Conservation (phyloP, 2,888 invertebrate species). For the Phrixothrix hirtus region DNA sequence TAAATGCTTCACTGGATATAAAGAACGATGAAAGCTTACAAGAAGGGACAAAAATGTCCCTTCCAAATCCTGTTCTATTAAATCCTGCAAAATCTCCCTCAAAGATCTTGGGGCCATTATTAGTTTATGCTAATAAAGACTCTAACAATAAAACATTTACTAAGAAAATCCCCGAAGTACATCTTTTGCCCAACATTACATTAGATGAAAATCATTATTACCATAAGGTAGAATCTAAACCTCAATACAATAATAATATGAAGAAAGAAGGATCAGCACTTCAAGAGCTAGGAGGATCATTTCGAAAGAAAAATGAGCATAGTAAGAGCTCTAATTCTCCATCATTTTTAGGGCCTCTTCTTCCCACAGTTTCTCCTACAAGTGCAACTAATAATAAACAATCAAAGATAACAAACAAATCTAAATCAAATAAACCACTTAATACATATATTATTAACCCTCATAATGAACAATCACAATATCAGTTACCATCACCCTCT, state of each 20-base stretch:
- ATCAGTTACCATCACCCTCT: slow-evolving; percentile 11
- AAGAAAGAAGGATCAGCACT: slow-evolving; percentile 3
- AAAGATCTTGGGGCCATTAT: slow-evolving; percentile 50
- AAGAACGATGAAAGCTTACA: slow-evolving; percentile 35
- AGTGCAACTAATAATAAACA: slow-evolving; percentile 33
- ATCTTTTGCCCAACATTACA: slow-evolving; percentile 24
- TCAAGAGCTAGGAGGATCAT: slow-evolving; percentile 1
- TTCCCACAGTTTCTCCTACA: slow-evolving; percentile 49
- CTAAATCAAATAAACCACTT: slow-evolving; percentile 18
- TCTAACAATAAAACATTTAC: slow-evolving; percentile 27
- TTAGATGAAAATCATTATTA: slow-evolving; percentile 38
- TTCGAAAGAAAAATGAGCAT: slow-evolving; percentile 7
- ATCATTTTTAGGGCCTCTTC: slow-evolving; percentile 56
- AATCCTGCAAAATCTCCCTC: slow-evolving; percentile 44
- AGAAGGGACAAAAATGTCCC: slow-evolving; percentile 26
- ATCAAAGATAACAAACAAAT: slow-evolving; percentile 29
- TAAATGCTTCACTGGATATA: slow-evolving; percentile 37
- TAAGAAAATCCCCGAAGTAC: slow-evolving; percentile 21
- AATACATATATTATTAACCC: slow-evolving; percentile 27
- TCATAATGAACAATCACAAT: slow-evolving; percentile 16
- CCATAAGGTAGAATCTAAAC: slow-evolving; percentile 6
- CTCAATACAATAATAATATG: slow-evolving; percentile 4
- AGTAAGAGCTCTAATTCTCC: slow-evolving; percentile 20
- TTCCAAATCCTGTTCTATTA: slow-evolving; percentile 20
- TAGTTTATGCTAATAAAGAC: slow-evolving; percentile 46